Evolutionary conservation across 2,113 vertebrate species (phyloP).

Genomic region (Strix aluco): DNA sequence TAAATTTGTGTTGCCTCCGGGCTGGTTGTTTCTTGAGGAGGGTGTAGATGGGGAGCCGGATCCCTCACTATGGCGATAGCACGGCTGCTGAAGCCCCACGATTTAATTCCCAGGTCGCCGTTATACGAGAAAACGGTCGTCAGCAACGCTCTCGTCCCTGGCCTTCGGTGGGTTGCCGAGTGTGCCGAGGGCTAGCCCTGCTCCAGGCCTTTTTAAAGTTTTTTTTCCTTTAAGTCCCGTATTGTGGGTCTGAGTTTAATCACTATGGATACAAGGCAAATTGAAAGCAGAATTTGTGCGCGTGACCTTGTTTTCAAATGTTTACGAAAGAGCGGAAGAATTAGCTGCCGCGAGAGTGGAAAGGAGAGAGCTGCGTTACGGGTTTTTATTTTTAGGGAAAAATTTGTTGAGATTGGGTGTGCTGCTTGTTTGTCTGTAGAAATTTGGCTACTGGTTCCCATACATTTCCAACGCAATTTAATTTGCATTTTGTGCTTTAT

Average conservation of each 20-base stretch:
- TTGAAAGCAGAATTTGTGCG: conserved; percentile 68
- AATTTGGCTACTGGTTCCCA: not conserved
- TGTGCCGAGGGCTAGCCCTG: not conserved
- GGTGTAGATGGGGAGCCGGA: not conserved
- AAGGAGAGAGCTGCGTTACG: not conserved
- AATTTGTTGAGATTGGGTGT: not conserved
- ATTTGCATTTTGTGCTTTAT: not conserved
- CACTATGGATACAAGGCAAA: conserved; percentile 64
- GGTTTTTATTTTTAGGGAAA: not conserved
- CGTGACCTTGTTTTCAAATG: conserved; percentile 54
- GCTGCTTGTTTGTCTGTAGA: not conserved
- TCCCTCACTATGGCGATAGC: accelerated
- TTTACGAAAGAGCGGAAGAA: conserved; percentile 53
- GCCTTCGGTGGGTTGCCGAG: not conserved
- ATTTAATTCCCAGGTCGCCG: not conserved
- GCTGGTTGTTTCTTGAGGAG: not conserved
- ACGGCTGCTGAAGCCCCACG: accelerated
- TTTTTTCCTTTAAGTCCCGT: not conserved
- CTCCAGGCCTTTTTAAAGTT: not conserved
- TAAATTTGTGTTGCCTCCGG: not conserved
- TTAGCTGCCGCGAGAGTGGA: not conserved
- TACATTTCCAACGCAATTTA: not conserved
- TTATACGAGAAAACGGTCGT: not conserved
- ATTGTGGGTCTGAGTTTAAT: conserved; percentile 63
- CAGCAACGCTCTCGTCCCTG: not conserved